Percentiles rank a stretch among this genome's conserved stretches.
Evolutionary conservation across 2,797 vertebrate species (phyloP).

Genomic region (Neosilurus mollespiculum): DNA sequence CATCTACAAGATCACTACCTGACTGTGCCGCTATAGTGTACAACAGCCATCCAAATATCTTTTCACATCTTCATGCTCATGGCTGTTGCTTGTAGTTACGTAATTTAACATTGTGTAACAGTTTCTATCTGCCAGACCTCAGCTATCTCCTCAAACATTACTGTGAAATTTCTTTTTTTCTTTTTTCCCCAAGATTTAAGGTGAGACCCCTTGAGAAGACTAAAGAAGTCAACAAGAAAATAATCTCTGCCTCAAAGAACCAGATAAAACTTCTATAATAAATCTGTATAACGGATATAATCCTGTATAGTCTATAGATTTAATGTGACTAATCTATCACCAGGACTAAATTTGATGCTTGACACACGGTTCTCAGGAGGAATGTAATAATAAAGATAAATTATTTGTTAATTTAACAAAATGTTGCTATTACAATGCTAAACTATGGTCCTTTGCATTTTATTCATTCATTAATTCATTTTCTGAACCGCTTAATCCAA

Average conservation of each 20-base stretch:
- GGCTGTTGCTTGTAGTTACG: not conserved
- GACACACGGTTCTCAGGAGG: not conserved
- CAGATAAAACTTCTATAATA: not conserved
- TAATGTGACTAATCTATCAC: not conserved
- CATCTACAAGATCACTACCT: not conserved
- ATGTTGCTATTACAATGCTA: not conserved
- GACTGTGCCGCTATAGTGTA: too few relatives aligned
- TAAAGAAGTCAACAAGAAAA: not conserved
- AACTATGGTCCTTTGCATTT: too few relatives aligned
- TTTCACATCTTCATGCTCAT: not conserved
- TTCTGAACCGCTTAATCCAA: too few relatives aligned
- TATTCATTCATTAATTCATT: too few relatives aligned
- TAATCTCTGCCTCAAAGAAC: not conserved
- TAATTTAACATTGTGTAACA: not conserved
- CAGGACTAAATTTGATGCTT: not conserved
- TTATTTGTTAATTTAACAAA: not conserved
- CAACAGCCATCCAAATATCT: not conserved
- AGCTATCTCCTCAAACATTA: not conserved
- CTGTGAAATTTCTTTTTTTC: not conserved
- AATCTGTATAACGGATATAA: not conserved
- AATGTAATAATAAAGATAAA: not conserved
- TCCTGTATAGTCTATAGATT: not conserved
- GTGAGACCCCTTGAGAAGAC: not conserved
- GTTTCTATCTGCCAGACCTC: not conserved
- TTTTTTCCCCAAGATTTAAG: too few relatives aligned